Evolutionary conservation across 2,888 invertebrate genomes (phyloP), one percentile per base, ranked within the genome.

Genomic region (Tenthredo distinguenda): DNA sequence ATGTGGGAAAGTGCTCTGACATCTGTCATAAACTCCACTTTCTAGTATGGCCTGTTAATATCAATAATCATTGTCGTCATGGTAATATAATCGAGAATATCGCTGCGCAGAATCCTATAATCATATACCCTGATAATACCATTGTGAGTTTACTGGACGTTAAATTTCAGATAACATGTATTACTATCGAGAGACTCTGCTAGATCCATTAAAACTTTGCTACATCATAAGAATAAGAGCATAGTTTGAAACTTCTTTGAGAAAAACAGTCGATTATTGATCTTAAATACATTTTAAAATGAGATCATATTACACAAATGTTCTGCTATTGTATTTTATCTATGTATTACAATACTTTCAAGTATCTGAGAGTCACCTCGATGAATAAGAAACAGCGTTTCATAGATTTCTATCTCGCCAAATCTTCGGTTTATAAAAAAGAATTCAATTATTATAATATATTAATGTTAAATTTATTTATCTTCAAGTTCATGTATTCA

Each of bases 401-500:
- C 37, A 43, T 43, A 43, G 40, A 43, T 43, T 43, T 43, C 40
- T 43, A 43, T 43, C 1, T 43, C 40, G 10, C 40, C 47, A 12
- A 47, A 47, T 47, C 3, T 47, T 47, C 15, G 12, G 12, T 15
- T 47, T 47, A 47, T 47, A 12, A 47, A 47, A 47, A 47, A 15
- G 4, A 47, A 47, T 47, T 74, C 12, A 37, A 26, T 26, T 34
- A 34, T 50, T 58, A 79, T 55, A 79, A 79, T 58, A 79, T 79
- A 79, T 79, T 79, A 79, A 58, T 55, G n/a, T 58, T 50, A 55
- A 79, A 79, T 79, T 55, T 55, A 79, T 79, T 79, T 21, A 40
- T 79, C 21, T 34, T 77, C 47, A 43, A 79, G 26, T 79, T 79
- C 79, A 79, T 55, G 55, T 79, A 79, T 79, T 79, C 79, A 79